Evolutionary conservation across 1,140 invertebrate genomes (phyloP).

Genomic region (Eubasilissa regina): DNA sequence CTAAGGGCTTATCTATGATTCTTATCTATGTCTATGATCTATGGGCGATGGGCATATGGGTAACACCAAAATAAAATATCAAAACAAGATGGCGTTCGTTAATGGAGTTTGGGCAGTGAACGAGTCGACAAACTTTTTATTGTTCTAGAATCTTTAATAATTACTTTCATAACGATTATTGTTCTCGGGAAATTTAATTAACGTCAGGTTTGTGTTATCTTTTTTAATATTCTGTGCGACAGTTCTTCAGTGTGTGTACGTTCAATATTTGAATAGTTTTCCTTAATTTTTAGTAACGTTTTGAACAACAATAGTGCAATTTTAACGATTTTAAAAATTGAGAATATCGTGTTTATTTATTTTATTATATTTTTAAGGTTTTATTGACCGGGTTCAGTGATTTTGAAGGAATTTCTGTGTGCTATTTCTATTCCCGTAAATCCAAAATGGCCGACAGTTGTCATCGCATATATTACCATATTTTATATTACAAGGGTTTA

Average conservation of each 20-base stretch:
- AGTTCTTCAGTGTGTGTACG: not conserved
- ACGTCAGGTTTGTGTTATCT: not conserved
- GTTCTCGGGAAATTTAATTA: conserved; percentile 6
- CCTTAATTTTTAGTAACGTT: not conserved
- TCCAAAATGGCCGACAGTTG: conserved; percentile 5
- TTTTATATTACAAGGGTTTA: too few relatives aligned
- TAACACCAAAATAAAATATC: not conserved
- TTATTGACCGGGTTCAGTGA: not conserved
- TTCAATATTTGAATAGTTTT: not conserved
- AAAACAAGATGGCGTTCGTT: conserved; percentile 8
- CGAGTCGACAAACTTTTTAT: conserved; percentile 15
- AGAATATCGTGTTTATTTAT: not conserved
- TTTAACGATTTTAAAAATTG: not conserved
- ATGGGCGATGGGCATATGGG: too few relatives aligned
- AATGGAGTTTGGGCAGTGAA: not conserved
- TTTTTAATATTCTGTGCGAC: not conserved
- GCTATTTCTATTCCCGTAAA: not conserved
- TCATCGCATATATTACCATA: not conserved
- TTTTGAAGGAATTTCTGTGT: conserved; percentile 4
- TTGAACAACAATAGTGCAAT: conserved; percentile 1
- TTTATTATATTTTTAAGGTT: not conserved
- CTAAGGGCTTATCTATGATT: too few relatives aligned
- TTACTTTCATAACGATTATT: not conserved
- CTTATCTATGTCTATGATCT: too few relatives aligned
- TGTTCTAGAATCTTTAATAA: conserved; percentile 5